Evolutionary conservation across 1,140 invertebrate species (phyloP).

Genomic region (Aphelenchoides avenae): DNA sequence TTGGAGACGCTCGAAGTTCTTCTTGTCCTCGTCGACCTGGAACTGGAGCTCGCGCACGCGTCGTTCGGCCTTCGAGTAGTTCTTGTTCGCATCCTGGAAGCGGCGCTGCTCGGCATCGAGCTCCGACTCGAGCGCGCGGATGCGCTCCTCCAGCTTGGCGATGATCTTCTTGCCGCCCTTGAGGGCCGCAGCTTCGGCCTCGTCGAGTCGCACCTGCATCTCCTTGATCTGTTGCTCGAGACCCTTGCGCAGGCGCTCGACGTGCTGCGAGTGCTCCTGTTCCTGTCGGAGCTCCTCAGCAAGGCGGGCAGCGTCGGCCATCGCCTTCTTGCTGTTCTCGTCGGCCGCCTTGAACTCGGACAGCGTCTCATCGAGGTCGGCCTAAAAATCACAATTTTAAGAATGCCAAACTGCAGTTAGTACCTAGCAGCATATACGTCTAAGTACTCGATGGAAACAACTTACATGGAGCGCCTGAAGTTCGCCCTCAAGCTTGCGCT

Average conservation of each 20-base stretch:
- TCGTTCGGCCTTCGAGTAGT: constrained; percentile 69
- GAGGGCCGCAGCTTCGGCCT: constrained; percentile 88
- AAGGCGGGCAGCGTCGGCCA: constrained; percentile 87
- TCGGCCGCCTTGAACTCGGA: constrained; percentile 70
- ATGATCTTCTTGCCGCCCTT: constrained; percentile 99
- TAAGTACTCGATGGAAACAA: background rate
- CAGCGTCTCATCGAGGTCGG: constrained; percentile 90
- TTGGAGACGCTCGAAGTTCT: constrained; percentile 63
- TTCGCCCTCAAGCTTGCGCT: constrained; percentile 97
- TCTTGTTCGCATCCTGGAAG: constrained; percentile 76
- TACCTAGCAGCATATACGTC: too few species aligned
- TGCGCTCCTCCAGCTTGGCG: constrained; percentile 57
- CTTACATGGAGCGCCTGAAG: constrained; percentile 85
- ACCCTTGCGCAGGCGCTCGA: constrained; percentile 97
- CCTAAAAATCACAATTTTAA: constrained; percentile 61
- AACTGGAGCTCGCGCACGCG: constrained; percentile 50
- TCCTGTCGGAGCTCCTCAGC: constrained; percentile 96
- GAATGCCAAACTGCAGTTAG: too few species aligned
- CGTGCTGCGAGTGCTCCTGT: constrained; percentile 93
- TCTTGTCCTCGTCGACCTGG: constrained; percentile 60
- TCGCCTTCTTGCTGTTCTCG: constrained; percentile 65
- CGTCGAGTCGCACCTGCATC: constrained; percentile 82
- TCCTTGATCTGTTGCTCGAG: constrained; percentile 70
- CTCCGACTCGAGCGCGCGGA: constrained; percentile 87
- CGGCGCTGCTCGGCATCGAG: constrained; percentile 94